These are phyloP conservation scores for Syngnathus floridae DNA, from an alignment of 2,113 vertebrate genomes.

Conservation along the genomic window DNA sequence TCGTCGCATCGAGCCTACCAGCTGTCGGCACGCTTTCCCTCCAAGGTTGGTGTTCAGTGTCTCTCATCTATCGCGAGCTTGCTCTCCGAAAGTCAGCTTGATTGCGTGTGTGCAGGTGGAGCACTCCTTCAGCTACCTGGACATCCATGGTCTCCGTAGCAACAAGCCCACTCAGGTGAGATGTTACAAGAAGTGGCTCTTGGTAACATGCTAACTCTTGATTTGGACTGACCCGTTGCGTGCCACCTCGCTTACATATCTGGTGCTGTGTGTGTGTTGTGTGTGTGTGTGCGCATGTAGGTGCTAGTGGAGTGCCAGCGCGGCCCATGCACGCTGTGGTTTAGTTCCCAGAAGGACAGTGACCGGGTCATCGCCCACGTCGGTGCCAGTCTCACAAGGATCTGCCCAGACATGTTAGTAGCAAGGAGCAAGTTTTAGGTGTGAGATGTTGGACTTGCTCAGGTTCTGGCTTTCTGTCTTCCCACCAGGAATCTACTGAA, in stretches of 20 bases:
- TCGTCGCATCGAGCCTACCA: constrained; percentile 87
- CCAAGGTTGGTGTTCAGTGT: constrained; percentile 74
- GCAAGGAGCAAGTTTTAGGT: constrained; percentile 68
- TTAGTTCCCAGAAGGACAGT: constrained; percentile 76
- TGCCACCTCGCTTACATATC: no score
- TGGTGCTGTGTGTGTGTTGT: background rate
- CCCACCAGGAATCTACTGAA: constrained; percentile 80
- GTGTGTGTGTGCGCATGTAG: constrained; percentile 47
- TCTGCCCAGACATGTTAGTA: constrained; percentile 79
- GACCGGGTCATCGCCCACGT: constrained; percentile 83
- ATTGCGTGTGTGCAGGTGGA: constrained; percentile 44
- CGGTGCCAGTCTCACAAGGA: constrained; percentile 76
- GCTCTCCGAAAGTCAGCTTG: no score
- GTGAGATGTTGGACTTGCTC: no score
- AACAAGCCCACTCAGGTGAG: constrained; percentile 50
- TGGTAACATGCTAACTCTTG: background rate
- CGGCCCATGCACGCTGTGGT: constrained; percentile 76
- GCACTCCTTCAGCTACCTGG: constrained; percentile 59
- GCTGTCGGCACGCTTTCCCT: constrained; percentile 81
- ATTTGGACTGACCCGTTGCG: no score
- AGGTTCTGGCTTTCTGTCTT: background rate
- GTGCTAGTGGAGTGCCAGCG: constrained; percentile 83
- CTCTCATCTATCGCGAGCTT: no score
- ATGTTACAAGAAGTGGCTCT: background rate
- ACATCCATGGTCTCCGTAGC: constrained; percentile 56